Conservation (phyloP, 2,888 invertebrate species). For the Ypsolopha scabrella region DNA sequence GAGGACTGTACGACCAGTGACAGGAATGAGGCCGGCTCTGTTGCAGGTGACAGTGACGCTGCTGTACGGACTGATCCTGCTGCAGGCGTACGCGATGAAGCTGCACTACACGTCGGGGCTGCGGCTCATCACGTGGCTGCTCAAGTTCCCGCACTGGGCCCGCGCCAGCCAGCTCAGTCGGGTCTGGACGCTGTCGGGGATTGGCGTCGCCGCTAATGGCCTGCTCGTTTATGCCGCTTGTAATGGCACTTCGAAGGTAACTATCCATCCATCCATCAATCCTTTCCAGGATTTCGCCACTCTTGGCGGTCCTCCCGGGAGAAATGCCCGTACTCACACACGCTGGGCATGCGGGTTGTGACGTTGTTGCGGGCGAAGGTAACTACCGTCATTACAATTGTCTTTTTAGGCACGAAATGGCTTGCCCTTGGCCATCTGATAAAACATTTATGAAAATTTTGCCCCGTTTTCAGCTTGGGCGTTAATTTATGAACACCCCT, state of each 20-base stretch:
- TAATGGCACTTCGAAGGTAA: slow-evolving; percentile 44
- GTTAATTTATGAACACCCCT: no score
- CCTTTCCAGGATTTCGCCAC: no score
- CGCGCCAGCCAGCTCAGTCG: slow-evolving; percentile 27
- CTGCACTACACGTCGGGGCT: slow-evolving; percentile 55
- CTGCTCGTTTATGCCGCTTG: slow-evolving; percentile 50
- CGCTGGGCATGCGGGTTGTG: no score
- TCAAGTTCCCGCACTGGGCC: slow-evolving; percentile 44
- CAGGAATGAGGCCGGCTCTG: neutral
- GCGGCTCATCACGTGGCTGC: slow-evolving; percentile 40
- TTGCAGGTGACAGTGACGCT: slow-evolving; percentile 43
- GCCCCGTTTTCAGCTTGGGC: no score
- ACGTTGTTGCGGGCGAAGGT: no score
- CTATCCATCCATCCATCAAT: no score
- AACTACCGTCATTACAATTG: no score
- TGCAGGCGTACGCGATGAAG: slow-evolving; percentile 60
- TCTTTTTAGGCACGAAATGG: no score
- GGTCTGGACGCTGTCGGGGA: slow-evolving; percentile 44
- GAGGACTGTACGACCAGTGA: neutral
- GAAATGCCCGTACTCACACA: no score
- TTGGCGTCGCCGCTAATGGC: slow-evolving; percentile 41
- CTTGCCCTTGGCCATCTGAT: no score
- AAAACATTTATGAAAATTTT: no score
- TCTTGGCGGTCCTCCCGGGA: no score
- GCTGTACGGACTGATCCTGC: slow-evolving; percentile 44